Percentiles rank a stretch among this genome's conserved stretches.
phyloP scores from a whole-genome alignment of 2,797 vertebrate species.

The Pelodytes ibericus region DNA sequence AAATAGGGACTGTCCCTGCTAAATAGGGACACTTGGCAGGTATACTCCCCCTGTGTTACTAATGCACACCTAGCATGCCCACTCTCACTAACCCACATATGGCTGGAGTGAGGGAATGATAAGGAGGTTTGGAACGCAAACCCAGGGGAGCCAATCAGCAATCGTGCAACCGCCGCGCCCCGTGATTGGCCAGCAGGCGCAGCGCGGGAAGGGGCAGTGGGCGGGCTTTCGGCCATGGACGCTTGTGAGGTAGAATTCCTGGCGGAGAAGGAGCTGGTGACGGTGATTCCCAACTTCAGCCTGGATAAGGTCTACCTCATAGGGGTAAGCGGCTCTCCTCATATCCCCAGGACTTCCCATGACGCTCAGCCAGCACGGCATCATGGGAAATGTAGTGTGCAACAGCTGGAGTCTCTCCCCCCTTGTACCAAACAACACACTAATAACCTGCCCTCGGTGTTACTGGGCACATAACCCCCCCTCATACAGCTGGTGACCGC shows the following conservation, averaged over 20 bases:
- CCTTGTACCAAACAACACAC: too few species aligned
- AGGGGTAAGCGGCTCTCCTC: conserved; percentile 71
- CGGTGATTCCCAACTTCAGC: conserved; percentile 94
- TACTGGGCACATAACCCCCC: background rate
- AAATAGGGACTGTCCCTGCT: too few species aligned
- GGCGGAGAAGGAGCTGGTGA: conserved; percentile 89
- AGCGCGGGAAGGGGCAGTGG: conserved; percentile 4
- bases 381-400: background rate
- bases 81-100: too few species aligned
- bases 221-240: conserved; percentile 75
- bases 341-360: background rate
- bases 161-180: fast-evolving
- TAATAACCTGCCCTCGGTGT: background rate
- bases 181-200: conserved; percentile 39
- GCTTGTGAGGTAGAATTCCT: conserved; percentile 90
- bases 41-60: too few species aligned
- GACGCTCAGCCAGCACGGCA: background rate
- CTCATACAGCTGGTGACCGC: too few species aligned
- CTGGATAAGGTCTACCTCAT: conserved; percentile 92
- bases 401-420: background rate
- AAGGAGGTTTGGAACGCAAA: conserved; percentile 19
- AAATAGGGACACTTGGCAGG: too few species aligned
- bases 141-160: background rate
- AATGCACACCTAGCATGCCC: too few species aligned
- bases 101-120: background rate